phyloP scores from a whole-genome alignment of 2,888 invertebrate species.

The Drosophila cracens region DNA sequence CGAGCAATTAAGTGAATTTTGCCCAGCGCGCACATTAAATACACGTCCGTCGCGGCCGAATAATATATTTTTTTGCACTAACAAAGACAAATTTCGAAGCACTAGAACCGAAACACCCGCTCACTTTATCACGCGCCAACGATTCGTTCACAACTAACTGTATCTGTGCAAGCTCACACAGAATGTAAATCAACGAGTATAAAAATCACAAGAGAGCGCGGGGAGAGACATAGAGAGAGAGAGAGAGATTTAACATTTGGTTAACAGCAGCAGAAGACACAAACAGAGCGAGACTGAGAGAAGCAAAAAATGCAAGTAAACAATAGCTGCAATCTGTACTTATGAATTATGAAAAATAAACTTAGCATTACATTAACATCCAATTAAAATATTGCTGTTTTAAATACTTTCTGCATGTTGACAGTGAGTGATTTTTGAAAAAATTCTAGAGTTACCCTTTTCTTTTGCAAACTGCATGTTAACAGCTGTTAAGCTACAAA shows the following conservation, averaged over 20 bases:
- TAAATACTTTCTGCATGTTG: neutral
- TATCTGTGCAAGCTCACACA: slow-evolving; percentile 33
- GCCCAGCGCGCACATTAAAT: slow-evolving; percentile 11
- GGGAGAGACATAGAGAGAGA: neutral
- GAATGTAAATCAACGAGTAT: slow-evolving; percentile 19
- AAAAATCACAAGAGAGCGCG: neutral
- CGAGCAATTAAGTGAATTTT: slow-evolving; percentile 19
- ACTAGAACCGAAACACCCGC: neutral
- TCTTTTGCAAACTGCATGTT: neutral
- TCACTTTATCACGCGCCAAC: slow-evolving; percentile 25
- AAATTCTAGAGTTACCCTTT: neutral
- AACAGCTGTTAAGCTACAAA: slow-evolving; percentile 30
- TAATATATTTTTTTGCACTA: slow-evolving; percentile 31
- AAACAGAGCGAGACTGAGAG: neutral
- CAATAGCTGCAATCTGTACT: neutral
- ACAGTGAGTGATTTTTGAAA: neutral
- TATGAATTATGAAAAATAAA: neutral
- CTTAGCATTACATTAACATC: neutral
- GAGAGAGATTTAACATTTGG: slow-evolving; percentile 17
- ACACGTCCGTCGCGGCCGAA: slow-evolving; percentile 26
- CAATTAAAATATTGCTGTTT: neutral
- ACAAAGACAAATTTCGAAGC: slow-evolving; percentile 18
- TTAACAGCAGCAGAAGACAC: slow-evolving; percentile 17
- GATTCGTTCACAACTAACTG: slow-evolving; percentile 56
- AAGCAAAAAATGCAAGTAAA: neutral